Evolutionary conservation across 2,888 invertebrate genomes (phyloP), one percentile per base, ranked within the genome.

Genomic region (Andrena hattorfiana): DNA sequence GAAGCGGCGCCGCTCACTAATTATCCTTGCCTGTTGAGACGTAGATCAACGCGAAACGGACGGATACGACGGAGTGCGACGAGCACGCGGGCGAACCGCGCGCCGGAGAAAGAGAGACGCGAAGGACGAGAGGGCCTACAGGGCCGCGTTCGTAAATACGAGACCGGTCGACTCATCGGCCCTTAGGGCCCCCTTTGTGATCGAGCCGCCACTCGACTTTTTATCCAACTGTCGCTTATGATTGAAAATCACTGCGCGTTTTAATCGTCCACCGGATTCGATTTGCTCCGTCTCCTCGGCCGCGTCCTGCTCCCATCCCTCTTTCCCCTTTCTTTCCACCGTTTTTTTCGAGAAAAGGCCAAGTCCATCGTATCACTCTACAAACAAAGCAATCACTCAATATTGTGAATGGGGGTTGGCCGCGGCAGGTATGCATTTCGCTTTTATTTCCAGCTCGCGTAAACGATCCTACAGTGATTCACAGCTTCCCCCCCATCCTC

Each of bases 171-270:
- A 94, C 94, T 94, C 93, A 93, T 93, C 91, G 91, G 87, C 89
- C 81, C 90, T 87, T 80, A 85, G 89, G 87, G 88, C 59, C 73
- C 86, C 90, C 93, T 94, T 94, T 93, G 93, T 93, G 91, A 90
- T 89, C 87, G 79, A 85, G 92, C 92, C 93, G 93, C 91, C 92
- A 88, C 89, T 91, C 89, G 89, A 91, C 91, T 93, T 93, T 93
- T 93, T 93, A 92, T 92, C 91, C 84, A 89, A 92, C 92, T 93
- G 93, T 94, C 92, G 91, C 89, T 93, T 93, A 92, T 93, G 92
- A 94, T 94, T 93, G 93, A 92, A 93, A 93, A 93, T 93, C 90
- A 91, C 91, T 90, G 88, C 90, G 90, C 86, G 85, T 81, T 73
- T 91, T 92, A 93, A 93, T 93, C 92, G 92, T 90, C 90, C 83